Percentiles rank a stretch among this genome's conserved stretches.
These are phyloP conservation scores for Anticlea derivata DNA, from an alignment of 2,888 invertebrate genomes.

Conservation along the genomic window DNA sequence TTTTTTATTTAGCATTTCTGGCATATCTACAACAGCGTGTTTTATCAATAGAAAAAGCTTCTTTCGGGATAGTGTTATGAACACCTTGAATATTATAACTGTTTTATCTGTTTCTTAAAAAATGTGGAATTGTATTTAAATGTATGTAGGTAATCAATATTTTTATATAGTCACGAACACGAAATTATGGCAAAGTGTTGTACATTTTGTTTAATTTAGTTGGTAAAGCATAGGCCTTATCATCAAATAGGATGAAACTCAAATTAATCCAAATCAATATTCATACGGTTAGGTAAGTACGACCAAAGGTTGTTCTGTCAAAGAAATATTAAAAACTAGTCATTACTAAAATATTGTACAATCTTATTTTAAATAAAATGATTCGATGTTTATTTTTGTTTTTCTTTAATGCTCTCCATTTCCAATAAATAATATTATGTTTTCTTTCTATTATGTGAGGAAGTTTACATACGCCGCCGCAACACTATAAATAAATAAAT, in stretches of 20 bases:
- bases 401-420: no score
- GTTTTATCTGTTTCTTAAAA: conserved; percentile 41
- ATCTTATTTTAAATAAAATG: conserved; percentile 52
- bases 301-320: conserved; percentile 50
- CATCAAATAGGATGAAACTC: conserved; percentile 7
- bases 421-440: no score
- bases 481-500: no score
- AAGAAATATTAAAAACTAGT: conserved; percentile 32
- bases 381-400: conserved; percentile 39
- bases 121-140: conserved; percentile 50
- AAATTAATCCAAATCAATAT: conserved; percentile 47
- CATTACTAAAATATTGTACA: conserved; percentile 52
- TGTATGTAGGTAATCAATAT: conserved; percentile 43
- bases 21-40: no score
- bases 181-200: conserved; percentile 22
- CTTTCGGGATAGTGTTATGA: no score
- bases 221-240: conserved; percentile 43
- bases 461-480: no score
- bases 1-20: no score
- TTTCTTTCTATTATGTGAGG: no score
- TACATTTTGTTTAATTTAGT: conserved; percentile 13
- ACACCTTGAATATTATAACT: conserved; percentile 22
- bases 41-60: no score
- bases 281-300: conserved; percentile 26
- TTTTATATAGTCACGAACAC: conserved; percentile 45